Base-by-base conservation (phyloP, 2,113 vertebrate genomes). In the Arothron firmamentum region DNA sequence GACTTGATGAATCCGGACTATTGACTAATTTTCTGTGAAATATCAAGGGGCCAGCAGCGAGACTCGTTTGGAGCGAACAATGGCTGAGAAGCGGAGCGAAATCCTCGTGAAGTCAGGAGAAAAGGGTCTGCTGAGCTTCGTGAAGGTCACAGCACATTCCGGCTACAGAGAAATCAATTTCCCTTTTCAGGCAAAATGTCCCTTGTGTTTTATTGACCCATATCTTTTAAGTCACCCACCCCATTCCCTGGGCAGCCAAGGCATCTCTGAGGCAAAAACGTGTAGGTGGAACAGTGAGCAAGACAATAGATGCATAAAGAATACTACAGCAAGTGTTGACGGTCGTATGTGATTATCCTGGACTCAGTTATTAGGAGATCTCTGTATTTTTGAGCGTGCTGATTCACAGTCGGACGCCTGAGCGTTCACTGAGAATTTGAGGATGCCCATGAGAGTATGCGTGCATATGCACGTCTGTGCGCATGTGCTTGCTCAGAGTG, bases 181-280 rank as follows among this genome's bases (percentile, higher is more conserved):
- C 72, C 47, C 80, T 80, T 83, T 79, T 74, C 59, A 79, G 62
- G 74, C 63, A 57, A 81, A 84, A 70, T 13, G 74, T 82, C 86
- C 77, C 70, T 73, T 63, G 85, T 80, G 79, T 78, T 86, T 86
- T 88, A 86, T 86, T 89, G 86, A 90, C 85, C 85, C 73, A 70
- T 69, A 81, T 80, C 73, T 85, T 87, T 87, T n/a, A 68, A 84
- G 78, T 84, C 61, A 17, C 77, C 65, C 72, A 77, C 65, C 56
- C 70, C 59, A 50, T 83, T 84, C 71, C 76, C 28, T 46, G 56
- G 67, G 69, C 77, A 63, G 56, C 57, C 19, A 41, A 20, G 67
- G 69, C 75, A 69, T 62, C 63, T 74, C 25, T 13, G 50, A 52
- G 55, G 74, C 75, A 68, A 81, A 71, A 59, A 52, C 48, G 56